A percentile compares a stretch with the other conserved stretches of the same genome.
Conservation (phyloP, 1,140 invertebrate species). For the Brachionus paranguensis region DNA sequence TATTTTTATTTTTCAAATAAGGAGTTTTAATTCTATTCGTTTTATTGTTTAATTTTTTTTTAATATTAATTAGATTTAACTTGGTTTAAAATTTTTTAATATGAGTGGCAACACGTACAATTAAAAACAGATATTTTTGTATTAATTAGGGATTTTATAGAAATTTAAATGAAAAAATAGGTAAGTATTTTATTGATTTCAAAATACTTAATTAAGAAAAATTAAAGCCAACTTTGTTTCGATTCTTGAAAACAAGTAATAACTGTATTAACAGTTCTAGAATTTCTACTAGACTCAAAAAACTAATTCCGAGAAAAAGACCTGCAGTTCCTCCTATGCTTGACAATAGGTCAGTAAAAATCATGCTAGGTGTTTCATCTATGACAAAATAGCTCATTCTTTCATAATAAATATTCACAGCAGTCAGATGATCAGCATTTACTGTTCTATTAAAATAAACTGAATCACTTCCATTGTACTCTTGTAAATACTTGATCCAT, state of each 20-base stretch:
- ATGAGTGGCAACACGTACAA: too few species aligned
- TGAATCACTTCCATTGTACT: background rate
- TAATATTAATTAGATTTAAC: too few species aligned
- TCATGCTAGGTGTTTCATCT: background rate
- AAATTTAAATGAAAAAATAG: too few species aligned
- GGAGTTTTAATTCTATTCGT: too few species aligned
- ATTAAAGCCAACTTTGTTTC: background rate
- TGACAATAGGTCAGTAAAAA: background rate
- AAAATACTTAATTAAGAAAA: background rate
- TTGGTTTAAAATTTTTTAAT: too few species aligned
- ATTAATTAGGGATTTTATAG: too few species aligned
- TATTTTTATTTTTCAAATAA: too few species aligned
- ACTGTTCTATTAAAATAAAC: background rate
- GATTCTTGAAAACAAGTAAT: background rate
- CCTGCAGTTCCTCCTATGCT: background rate
- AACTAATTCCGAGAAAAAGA: conserved; percentile 15
- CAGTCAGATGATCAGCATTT: background rate
- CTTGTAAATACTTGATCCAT: background rate
- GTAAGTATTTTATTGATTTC: too few species aligned
- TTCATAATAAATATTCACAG: conserved; percentile 19
- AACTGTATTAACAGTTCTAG: background rate
- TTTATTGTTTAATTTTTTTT: too few species aligned
- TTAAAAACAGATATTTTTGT: too few species aligned
- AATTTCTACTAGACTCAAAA: conserved; percentile 1
- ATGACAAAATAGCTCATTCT: background rate